A percentile compares a stretch with the other conserved stretches of the same genome.
These are phyloP conservation scores for Plagodis pulveraria DNA, from an alignment of 2,888 invertebrate genomes.

Conservation along the genomic window DNA sequence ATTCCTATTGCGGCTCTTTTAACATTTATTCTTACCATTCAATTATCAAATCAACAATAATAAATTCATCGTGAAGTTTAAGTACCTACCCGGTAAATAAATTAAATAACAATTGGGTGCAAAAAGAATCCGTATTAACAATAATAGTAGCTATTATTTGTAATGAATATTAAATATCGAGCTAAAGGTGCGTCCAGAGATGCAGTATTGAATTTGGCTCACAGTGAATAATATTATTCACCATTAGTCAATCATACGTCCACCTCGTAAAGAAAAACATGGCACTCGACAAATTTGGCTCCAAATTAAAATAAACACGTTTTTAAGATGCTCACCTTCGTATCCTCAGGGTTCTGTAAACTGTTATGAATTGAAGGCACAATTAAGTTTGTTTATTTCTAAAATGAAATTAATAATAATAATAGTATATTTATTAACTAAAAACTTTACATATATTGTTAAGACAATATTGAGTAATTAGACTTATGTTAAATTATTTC, in stretches of 20 bases:
- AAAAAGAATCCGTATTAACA: background rate
- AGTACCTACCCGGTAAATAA: no score
- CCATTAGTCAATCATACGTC: conserved; percentile 51
- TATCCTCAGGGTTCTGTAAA: conserved; percentile 7
- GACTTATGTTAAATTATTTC: no score
- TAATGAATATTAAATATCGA: background rate
- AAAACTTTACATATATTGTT: no score
- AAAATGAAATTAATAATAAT: no score
- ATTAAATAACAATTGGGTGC: no score
- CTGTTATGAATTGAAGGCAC: background rate
- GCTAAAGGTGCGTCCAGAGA: conserved; percentile 26
- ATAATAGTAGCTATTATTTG: background rate
- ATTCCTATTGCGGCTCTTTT: no score
- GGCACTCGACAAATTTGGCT: conserved; percentile 33
- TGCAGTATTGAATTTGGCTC: conserved; percentile 3
- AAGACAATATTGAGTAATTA: no score
- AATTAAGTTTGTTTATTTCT: background rate
- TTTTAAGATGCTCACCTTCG: conserved; percentile 28
- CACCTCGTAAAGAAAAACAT: conserved; percentile 38
- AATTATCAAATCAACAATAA: no score
- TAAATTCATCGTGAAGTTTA: no score
- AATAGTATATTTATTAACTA: no score
- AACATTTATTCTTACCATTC: no score
- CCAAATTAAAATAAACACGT: conserved; percentile 33
- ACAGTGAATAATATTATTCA: conserved; percentile 10